Percentiles rank a stretch among this genome's conserved stretches.
Evolutionary conservation across 2,888 invertebrate species (phyloP).

Genomic region (Lochmaea capreae): DNA sequence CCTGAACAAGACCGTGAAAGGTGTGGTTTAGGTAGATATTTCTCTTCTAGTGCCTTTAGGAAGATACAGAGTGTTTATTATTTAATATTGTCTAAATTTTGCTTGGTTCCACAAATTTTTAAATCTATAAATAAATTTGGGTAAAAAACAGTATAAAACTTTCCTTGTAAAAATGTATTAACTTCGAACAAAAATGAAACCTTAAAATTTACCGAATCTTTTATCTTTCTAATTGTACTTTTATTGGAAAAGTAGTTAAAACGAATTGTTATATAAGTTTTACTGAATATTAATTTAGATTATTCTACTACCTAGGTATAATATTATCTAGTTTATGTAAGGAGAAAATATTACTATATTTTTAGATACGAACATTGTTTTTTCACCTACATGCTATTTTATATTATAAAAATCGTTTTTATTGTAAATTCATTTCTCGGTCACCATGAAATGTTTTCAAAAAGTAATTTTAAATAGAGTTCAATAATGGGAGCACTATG

Average conservation of each 20-base stretch:
- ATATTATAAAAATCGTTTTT: conserved; percentile 10
- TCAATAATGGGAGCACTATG: too few species aligned
- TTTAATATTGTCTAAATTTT: too few species aligned
- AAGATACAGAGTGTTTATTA: too few species aligned
- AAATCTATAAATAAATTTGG: too few species aligned
- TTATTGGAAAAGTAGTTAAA: conserved; percentile 21
- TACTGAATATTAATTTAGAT: conserved; percentile 20
- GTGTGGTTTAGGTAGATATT: too few species aligned
- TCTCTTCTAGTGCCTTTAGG: too few species aligned
- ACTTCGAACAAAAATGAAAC: not conserved
- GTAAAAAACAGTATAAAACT: not conserved
- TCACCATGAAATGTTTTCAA: not conserved
- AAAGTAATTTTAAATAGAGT: not conserved
- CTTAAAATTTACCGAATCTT: not conserved
- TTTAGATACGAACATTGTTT: conserved; percentile 14
- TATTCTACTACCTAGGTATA: conserved; percentile 6
- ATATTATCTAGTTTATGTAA: conserved; percentile 17
- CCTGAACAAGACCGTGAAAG: too few species aligned
- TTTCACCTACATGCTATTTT: conserved; percentile 20
- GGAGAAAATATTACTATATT: conserved; percentile 19
- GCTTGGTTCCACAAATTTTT: too few species aligned
- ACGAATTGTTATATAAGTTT: conserved; percentile 18
- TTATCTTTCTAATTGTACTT: not conserved
- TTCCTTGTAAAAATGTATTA: not conserved
- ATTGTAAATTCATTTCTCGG: conserved; percentile 4